Evolutionary conservation across 2,113 vertebrate genomes (phyloP).

Genomic region (Micronycteris hirsuta): DNA sequence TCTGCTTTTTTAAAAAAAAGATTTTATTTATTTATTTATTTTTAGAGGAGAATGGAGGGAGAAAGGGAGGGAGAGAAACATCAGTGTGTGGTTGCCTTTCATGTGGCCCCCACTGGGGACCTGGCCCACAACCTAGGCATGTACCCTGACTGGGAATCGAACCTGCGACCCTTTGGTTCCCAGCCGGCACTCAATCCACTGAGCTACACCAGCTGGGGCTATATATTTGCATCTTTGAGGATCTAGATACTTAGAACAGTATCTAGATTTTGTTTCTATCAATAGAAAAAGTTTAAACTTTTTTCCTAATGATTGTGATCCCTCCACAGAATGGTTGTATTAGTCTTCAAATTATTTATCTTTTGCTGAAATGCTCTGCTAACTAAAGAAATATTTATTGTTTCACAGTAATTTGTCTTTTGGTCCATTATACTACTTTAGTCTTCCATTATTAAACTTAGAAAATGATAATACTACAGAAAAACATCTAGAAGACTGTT

Average conservation of each 20-base stretch:
- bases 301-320: not conserved
- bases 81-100: too few species aligned
- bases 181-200: too few species aligned
- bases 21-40: too few species aligned
- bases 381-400: conserved; percentile 23
- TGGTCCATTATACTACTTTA: not conserved
- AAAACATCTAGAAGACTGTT: not conserved
- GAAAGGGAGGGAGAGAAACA: too few species aligned
- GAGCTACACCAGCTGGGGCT: too few species aligned
- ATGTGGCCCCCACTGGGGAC: too few species aligned
- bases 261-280: not conserved
- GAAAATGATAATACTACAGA: not conserved
- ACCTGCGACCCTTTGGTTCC: too few species aligned
- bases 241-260: not conserved
- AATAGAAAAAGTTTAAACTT: not conserved
- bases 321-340: not conserved
- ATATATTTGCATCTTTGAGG: not conserved
- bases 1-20: not conserved
- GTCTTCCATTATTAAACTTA: conserved; percentile 25
- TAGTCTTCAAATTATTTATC: not conserved
- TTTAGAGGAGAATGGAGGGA: too few species aligned
- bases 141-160: too few species aligned
- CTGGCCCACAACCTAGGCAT: too few species aligned
- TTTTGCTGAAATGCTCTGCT: conserved; percentile 5
- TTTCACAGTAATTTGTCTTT: not conserved